A percentile compares a stretch with the other conserved stretches of the same genome.
Conservation (phyloP, 2,888 invertebrate species). For the Nephrotoma guestfalica region DNA sequence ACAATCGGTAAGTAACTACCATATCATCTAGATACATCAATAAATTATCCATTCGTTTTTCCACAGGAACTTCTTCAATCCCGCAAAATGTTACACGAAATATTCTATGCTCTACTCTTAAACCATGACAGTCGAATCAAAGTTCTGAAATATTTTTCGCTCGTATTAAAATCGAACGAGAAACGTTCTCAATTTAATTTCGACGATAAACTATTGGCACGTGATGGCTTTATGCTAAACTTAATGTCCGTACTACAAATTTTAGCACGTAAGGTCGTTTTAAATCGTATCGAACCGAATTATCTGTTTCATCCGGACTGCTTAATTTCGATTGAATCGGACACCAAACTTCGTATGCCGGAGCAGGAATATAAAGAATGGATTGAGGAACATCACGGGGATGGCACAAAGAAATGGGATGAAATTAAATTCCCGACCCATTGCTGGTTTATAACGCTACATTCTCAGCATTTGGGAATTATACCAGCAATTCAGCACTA, state of each 20-base stretch:
- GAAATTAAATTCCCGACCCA: constrained; percentile 88
- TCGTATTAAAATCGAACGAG: constrained; percentile 64
- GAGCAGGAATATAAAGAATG: constrained; percentile 69
- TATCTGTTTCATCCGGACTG: constrained; percentile 78
- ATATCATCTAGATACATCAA: background rate
- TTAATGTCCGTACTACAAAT: constrained; percentile 80
- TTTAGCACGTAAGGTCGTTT: constrained; percentile 74
- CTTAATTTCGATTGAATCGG: constrained; percentile 56
- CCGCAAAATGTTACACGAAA: constrained; percentile 59
- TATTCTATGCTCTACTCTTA: constrained; percentile 70
- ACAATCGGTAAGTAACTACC: constrained; percentile 23
- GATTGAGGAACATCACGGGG: constrained; percentile 41
- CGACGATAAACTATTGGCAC: constrained; percentile 73
- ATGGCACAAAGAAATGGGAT: constrained; percentile 43
- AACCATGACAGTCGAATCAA: constrained; percentile 67
- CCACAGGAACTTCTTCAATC: constrained; percentile 62
- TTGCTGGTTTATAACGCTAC: constrained; percentile 92
- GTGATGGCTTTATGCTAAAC: constrained; percentile 94
- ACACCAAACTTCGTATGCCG: constrained; percentile 70
- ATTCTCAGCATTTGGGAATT: constrained; percentile 84
- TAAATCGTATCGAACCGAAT: constrained; percentile 76
- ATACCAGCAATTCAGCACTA: constrained; percentile 80
- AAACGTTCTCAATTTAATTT: constrained; percentile 81
- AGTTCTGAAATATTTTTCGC: constrained; percentile 65
- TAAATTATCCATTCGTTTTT: constrained; percentile 32